Evolutionary conservation across 2,888 invertebrate genomes (phyloP).

Genomic region (Drosophila conformis): DNA sequence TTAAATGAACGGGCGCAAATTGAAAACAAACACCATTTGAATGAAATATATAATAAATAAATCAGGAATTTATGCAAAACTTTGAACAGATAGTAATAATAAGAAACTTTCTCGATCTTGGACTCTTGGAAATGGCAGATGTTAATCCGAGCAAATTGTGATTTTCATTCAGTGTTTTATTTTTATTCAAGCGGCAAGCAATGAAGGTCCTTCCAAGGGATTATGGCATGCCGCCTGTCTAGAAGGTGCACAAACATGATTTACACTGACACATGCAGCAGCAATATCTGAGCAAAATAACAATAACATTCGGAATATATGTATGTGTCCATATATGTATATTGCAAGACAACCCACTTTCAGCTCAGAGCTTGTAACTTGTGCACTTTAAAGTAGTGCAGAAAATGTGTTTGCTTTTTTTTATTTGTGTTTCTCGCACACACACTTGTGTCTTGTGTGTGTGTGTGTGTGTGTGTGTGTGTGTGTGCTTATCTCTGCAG

Average conservation of each 20-base stretch:
- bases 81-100: not conserved
- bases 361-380: conserved; percentile 3
- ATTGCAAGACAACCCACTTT: not conserved
- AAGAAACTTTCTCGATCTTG: not conserved
- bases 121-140: not conserved
- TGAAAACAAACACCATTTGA: not conserved
- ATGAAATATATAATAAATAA: not conserved
- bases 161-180: not conserved
- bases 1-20: not conserved
- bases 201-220: not conserved
- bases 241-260: not conserved
- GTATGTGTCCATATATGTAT: not conserved
- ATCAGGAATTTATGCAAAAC: not conserved
- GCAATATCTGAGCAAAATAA: not conserved
- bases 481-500: conserved; percentile 17
- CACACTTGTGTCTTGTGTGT: not conserved
- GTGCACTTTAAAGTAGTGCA: not conserved
- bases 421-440: not conserved
- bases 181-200: not conserved
- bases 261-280: not conserved
- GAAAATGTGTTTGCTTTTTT: not conserved
- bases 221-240: conserved; percentile 1
- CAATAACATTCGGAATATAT: conserved; percentile 2
- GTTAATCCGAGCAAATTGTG: not conserved
- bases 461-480: not conserved